Evolutionary conservation across 2,888 invertebrate species (phyloP), one percentile per base, ranked within the genome.

Genomic region (Dermolepida albohirtum): DNA sequence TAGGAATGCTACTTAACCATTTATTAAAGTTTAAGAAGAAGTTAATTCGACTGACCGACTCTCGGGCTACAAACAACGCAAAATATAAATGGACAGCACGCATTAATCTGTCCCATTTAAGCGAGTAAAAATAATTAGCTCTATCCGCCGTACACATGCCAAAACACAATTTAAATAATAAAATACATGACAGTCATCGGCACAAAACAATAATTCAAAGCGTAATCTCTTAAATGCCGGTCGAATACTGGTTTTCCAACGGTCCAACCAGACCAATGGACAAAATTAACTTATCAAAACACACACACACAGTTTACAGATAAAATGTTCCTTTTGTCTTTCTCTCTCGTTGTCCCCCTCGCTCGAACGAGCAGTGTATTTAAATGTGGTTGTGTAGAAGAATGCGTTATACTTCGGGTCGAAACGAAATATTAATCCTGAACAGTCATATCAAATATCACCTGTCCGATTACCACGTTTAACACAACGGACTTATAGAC

Each of bases 381-480:
- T n/a, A n/a, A n/a, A n/a, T n/a, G n/a, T n/a, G n/a, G n/a, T n/a
- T n/a, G n/a, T n/a, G n/a, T n/a, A n/a, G n/a, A 14, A 11, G 47
- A 39, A 49, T 40, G 63, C 29, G n/a, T 47, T 47, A 44, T 59
- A 44, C 27, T 16, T 29, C 8, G 40, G 54, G 27, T 52, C 34
- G 16, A 51, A 51, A 64, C 17, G 54, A 51, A 65, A 65, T 54
- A 54, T 44, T 51, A 54, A 65, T 65, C 52, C 51, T 43, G 52
- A 65, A 10, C 64, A 65, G 54, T 52, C 54, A 41, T 50, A 52
- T 65, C 43, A 44, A 64, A 51, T 64, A 64, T 64, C 52, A 54
- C 52, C 64, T 65, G 64, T 65, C 64, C 34, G 64, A 65, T 65
- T 54, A 65, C 44, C 54, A 17, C 54, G 40, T 16, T 22, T 54